Evolutionary conservation across 2,797 vertebrate species (phyloP).

Genomic region (Zenarchopterus dispar): DNA sequence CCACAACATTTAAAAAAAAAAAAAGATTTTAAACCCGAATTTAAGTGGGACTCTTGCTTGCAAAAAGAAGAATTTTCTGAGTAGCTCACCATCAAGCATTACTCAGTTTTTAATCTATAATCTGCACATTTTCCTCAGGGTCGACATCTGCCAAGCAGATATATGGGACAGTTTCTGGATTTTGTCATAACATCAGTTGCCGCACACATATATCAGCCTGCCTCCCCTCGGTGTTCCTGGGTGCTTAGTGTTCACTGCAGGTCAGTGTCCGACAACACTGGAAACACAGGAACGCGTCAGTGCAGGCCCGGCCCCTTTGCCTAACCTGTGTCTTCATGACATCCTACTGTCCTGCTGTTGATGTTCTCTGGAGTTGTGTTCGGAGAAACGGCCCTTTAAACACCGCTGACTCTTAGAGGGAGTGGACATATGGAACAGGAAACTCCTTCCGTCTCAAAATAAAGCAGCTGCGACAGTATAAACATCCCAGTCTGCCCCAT

Average conservation of each 20-base stretch:
- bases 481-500: conserved; percentile 50
- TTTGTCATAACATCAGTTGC: conserved; percentile 50
- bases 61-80: conserved; percentile 31
- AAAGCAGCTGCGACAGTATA: conserved; percentile 32
- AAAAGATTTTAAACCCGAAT: conserved; percentile 35
- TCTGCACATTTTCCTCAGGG: conserved; percentile 83
- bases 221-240: conserved; percentile 50
- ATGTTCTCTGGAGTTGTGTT: conserved; percentile 43
- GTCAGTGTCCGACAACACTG: conserved; percentile 75
- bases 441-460: conserved; percentile 32
- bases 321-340: conserved; percentile 40
- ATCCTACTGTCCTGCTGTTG: conserved; percentile 35
- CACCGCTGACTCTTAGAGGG: conserved; percentile 42
- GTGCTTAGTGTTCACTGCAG: conserved; percentile 75
- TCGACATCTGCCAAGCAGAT: conserved; percentile 69
- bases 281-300: conserved; percentile 62
- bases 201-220: conserved; percentile 53
- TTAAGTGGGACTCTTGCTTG: conserved; percentile 32
- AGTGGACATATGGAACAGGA: conserved; percentile 38
- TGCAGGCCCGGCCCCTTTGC: conserved; percentile 39
- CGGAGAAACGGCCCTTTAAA: conserved; percentile 51
- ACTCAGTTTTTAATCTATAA: conserved; percentile 68
- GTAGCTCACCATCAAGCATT: conserved; percentile 56
- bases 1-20: conserved; percentile 17
- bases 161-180: conserved; percentile 66